These are phyloP conservation scores for Hypothenemus hampei DNA, from an alignment of 1,140 invertebrate species.

Conservation along the genomic window DNA sequence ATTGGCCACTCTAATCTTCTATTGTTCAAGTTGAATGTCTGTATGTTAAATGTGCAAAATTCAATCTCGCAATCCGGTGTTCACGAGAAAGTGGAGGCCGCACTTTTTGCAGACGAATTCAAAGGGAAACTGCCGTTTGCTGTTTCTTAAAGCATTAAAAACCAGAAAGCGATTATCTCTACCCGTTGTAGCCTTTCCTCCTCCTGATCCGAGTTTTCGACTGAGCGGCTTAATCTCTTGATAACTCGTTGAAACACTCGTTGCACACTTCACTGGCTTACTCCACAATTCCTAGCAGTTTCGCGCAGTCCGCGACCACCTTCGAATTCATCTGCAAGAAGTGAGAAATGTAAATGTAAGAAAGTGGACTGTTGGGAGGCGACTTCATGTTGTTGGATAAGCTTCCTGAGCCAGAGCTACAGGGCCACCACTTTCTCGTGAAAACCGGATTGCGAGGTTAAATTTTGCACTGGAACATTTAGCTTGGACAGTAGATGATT, in stretches of 20 bases:
- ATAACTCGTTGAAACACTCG: neutral
- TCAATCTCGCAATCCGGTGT: neutral
- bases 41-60: neutral
- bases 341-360: neutral
- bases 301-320: neutral
- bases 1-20: too few relatives aligned
- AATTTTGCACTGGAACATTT: neutral
- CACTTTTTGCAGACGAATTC: neutral
- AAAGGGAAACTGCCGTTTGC: neutral
- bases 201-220: neutral
- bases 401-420: neutral
- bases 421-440: neutral
- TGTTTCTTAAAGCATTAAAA: neutral
- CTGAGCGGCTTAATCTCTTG: neutral
- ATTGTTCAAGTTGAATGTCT: too few relatives aligned
- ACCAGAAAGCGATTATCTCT: neutral
- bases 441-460: neutral
- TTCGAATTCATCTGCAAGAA: neutral
- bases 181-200: neutral
- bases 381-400: neutral
- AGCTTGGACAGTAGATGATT: too few relatives aligned
- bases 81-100: neutral
- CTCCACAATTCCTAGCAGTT: neutral
- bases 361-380: neutral
- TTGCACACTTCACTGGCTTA: neutral